Conservation (phyloP, 1,140 invertebrate species). For the Drosophila albomicans region DNA sequence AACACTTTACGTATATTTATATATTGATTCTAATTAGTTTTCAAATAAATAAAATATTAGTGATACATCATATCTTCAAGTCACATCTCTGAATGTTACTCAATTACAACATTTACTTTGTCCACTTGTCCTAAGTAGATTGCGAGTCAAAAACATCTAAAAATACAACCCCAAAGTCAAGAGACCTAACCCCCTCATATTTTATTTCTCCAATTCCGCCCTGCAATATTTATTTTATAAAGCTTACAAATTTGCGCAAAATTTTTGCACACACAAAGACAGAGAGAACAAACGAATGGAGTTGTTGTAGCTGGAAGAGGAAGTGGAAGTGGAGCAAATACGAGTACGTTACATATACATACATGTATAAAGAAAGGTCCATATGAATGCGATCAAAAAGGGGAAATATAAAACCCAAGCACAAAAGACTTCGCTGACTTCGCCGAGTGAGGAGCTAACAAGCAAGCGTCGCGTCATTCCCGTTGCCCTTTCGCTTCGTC, state of each 20-base stretch:
- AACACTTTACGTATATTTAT: too few relatives aligned
- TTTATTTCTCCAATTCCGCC: constrained; percentile 4
- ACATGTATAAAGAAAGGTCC: constrained; percentile 16
- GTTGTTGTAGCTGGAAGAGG: constrained; percentile 6
- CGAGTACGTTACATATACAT: not conserved
- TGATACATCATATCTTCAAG: not conserved
- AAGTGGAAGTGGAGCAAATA: constrained; percentile 6
- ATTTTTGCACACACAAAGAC: constrained; percentile 43
- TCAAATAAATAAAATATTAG: not conserved
- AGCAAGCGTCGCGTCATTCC: constrained; percentile 30
- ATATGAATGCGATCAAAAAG: constrained; percentile 35
- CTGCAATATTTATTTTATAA: constrained; percentile 75
- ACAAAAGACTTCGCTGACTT: constrained; percentile 46
- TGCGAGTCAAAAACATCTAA: constrained; percentile 30
- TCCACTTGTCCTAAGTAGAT: constrained; percentile 42
- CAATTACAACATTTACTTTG: not conserved
- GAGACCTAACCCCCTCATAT: not conserved
- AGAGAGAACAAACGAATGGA: constrained; percentile 27
- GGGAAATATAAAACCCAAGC: constrained; percentile 54
- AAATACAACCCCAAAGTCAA: constrained; percentile 56
- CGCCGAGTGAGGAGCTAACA: constrained; percentile 58
- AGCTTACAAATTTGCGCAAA: constrained; percentile 76
- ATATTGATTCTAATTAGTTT: not conserved
- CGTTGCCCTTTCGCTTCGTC: not conserved
- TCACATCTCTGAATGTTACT: not conserved